These are phyloP conservation scores for Linnaemya tessellans DNA, from an alignment of 2,888 invertebrate species.

Conservation along the genomic window DNA sequence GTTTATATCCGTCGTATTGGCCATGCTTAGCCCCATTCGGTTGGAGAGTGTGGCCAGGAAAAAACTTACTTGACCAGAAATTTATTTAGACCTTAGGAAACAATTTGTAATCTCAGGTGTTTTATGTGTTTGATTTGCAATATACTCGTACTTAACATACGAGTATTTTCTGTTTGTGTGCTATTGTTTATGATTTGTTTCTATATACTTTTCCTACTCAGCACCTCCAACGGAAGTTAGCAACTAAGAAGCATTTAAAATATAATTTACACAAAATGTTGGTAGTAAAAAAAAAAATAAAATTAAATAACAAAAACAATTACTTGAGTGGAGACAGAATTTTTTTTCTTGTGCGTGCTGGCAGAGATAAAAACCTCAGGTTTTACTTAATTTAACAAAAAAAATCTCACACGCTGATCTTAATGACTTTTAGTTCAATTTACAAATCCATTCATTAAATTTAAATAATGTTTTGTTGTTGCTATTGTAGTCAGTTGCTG, in stretches of 20 bases:
- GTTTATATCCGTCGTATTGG: slow-evolving; percentile 58
- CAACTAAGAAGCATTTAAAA: slow-evolving; percentile 51
- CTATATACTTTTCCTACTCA: slow-evolving; percentile 47
- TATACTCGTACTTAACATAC: too few species aligned
- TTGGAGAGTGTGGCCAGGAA: background rate
- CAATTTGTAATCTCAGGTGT: slow-evolving; percentile 49
- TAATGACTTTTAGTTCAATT: slow-evolving; percentile 60
- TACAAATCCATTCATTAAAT: slow-evolving; percentile 66
- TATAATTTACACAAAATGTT: slow-evolving; percentile 49
- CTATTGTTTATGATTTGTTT: slow-evolving; percentile 2
- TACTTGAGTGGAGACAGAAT: background rate
- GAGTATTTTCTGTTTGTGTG: background rate
- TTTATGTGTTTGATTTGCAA: slow-evolving; percentile 33
- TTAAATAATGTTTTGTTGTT: slow-evolving; percentile 15
- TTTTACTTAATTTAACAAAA: slow-evolving; percentile 3
- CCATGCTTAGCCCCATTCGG: slow-evolving; percentile 45
- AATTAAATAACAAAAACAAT: background rate
- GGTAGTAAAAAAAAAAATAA: background rate
- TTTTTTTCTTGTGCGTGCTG: slow-evolving; percentile 3
- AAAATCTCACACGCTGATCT: slow-evolving; percentile 60
- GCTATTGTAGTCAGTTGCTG: slow-evolving; percentile 60
- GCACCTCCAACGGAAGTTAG: slow-evolving; percentile 68
- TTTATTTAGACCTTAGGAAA: slow-evolving; percentile 52
- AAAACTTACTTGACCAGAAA: slow-evolving; percentile 37
- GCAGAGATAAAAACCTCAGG: background rate